Base-by-base conservation (phyloP, 2,113 vertebrate species). In the Stegastes partitus region DNA sequence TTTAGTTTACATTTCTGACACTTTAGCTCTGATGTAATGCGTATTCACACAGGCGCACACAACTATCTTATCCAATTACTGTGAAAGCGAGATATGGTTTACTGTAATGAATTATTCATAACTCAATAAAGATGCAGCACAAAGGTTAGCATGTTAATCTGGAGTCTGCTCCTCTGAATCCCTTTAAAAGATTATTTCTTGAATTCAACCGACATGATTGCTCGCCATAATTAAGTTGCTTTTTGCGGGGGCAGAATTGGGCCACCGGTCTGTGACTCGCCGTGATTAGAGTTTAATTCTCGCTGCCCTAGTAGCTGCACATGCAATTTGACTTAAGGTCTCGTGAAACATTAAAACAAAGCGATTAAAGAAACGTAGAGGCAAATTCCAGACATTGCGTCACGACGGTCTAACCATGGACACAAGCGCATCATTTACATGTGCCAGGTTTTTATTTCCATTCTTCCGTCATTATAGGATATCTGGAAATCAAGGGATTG, bases 21-120 rank as follows among this genome's bases (percentile, higher is more conserved):
- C 23, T 25, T 49, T 0, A 28, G 22, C 50, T 54, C 15, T 53
- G 22, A 51, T 45, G 28, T 22, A 37, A 74, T 22, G 10, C 44
- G 47, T 19, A 61, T 42, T 72, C 37, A 58, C 47, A 74, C 61
- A 45, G 0, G 21, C 68, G 71, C 56, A 26, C 47, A 54, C 62
- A 56, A 51, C 16, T 19, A 5, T 74, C 59, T 59, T 1, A 70
- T 77, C 64, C 62, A 77, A 51, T 81, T 76, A 84, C 56, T 50
- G 50, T 6, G 3, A 25, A 37, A 55, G 31, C 19, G 34, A 87
- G 79, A 86, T 53, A 76, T 51, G 57, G 49, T 63, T 76, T 66
- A 15, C 18, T 25, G 16, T 55, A 49, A 79, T 86, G 61, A 89
- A 90, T 91, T 58, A 92, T 88, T 89, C 66, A 91, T 79, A 19